Base-by-base conservation (phyloP, 2,888 invertebrate genomes). In the Tortrix viridana region DNA sequence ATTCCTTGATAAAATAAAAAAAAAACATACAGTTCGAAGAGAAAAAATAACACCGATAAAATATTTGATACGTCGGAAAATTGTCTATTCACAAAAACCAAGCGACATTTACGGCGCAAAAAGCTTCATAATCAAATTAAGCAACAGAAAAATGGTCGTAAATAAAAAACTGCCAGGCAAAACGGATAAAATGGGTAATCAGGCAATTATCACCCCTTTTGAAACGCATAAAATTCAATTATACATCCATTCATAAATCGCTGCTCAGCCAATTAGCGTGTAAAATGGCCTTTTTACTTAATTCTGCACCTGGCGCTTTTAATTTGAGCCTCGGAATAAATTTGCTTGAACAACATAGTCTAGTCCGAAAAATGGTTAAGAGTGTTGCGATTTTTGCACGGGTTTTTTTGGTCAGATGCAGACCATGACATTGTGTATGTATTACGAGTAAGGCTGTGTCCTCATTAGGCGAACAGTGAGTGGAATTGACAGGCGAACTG, bases 231-330 rank as follows among this genome's bases (percentile, higher is more conserved):
- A 60, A 55, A 18, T 49, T 62, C 44, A 62, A 52, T 56, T 41
- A 49, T 56, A 38, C 62, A n/a, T 52, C 57, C 62, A 57, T 53
- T 57, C 62, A 57, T 63, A 63, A 63, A 63, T 63, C 62, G 38
- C 44, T 46, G 46, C 41, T 47, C 44, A 43, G 6, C 57, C 62
- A 63, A 63, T 63, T 63, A 63, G 52, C 50, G 50, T 38, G 50
- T 41, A 26, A 37, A 52, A 55, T 53, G 54, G 62, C 52, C 38
- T 57, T 62, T 62, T 50, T 43, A n/a, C 23, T 37, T 41, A 57
- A 57, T 46, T 56, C 38, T 47, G 57, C 57, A 63, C 62, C 62
- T 63, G 62, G 23, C 49, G 9, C 58, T 18, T 26, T 50, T 50
- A 37, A 56, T 41, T 46, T 44, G 50, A 47, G 19, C 23, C 37